A percentile compares a stretch with the other conserved stretches of the same genome.
Evolutionary conservation across 2,888 invertebrate genomes (phyloP).

Genomic region (Drosophila formosana): DNA sequence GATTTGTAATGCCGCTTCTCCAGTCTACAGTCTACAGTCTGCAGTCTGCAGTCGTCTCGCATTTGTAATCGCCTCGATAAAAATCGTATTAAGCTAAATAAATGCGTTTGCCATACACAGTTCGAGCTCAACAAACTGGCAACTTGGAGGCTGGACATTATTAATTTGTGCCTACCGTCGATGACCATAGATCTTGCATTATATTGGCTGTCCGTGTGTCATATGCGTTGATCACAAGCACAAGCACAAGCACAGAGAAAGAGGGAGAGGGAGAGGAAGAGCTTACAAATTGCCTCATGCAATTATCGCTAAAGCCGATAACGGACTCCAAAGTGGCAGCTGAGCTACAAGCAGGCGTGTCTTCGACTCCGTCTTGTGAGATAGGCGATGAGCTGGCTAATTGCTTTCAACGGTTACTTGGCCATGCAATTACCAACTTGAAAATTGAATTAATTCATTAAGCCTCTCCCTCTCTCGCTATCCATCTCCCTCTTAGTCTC

Average conservation of each 20-base stretch:
- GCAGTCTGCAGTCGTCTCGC: slow-evolving; percentile 35
- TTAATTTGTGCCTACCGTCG: slow-evolving; percentile 53
- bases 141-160: slow-evolving; percentile 57
- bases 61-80: slow-evolving; percentile 39
- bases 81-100: slow-evolving; percentile 68
- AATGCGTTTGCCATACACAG: slow-evolving; percentile 63
- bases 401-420: slow-evolving; percentile 66
- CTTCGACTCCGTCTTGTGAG: not conserved
- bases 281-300: slow-evolving; percentile 70
- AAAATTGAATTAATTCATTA: slow-evolving; percentile 13
- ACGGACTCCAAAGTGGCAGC: slow-evolving; percentile 37
- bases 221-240: slow-evolving; percentile 54
- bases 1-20: slow-evolving; percentile 63
- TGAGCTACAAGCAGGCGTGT: slow-evolving; percentile 17
- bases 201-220: slow-evolving; percentile 64
- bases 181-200: slow-evolving; percentile 73
- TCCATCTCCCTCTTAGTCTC: not conserved
- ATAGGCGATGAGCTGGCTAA: slow-evolving; percentile 60
- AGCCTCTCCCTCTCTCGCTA: not conserved
- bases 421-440: slow-evolving; percentile 57
- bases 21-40: too few species aligned
- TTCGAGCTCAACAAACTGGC: not conserved
- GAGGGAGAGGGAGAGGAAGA: slow-evolving; percentile 16
- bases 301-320: slow-evolving; percentile 71
- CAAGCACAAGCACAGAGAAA: not conserved